A percentile compares a stretch with the other conserved stretches of the same genome.
phyloP scores from a whole-genome alignment of 2,888 invertebrate genomes.

The Polyommatus icarus region DNA sequence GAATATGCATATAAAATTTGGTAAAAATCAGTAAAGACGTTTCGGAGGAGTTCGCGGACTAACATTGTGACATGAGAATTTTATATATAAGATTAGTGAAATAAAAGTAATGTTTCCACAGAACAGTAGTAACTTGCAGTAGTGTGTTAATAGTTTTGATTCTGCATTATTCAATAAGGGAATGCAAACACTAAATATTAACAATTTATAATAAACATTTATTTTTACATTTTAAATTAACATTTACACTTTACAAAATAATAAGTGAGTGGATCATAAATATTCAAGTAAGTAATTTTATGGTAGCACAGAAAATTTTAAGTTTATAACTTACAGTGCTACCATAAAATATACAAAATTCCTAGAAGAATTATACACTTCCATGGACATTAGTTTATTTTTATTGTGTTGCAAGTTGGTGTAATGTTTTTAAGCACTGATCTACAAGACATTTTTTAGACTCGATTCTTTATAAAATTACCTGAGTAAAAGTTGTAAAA shows the following conservation, averaged over 20 bases:
- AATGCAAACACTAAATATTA: conserved; percentile 3
- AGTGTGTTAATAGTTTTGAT: background rate
- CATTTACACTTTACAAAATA: conserved; percentile 20
- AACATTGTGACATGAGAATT: no score
- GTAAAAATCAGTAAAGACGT: no score
- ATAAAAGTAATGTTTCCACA: no score
- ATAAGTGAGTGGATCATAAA: background rate
- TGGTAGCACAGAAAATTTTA: no score
- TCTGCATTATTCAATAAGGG: background rate
- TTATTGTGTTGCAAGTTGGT: background rate
- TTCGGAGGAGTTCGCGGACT: no score
- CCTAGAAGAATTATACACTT: background rate
- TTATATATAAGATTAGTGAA: no score
- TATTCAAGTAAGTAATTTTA: no score
- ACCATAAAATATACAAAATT: background rate
- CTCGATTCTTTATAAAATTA: background rate
- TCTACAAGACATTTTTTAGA: background rate
- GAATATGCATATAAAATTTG: no score
- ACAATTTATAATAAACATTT: background rate
- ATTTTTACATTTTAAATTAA: conserved; percentile 20
- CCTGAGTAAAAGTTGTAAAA: background rate
- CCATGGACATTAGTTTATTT: background rate
- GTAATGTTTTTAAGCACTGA: background rate
- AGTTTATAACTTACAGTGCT: background rate
- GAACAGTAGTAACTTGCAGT: no score